Evolutionary conservation across 2,113 vertebrate genomes (phyloP), one percentile per base, ranked within the genome.

Genomic region (Albula goreensis): DNA sequence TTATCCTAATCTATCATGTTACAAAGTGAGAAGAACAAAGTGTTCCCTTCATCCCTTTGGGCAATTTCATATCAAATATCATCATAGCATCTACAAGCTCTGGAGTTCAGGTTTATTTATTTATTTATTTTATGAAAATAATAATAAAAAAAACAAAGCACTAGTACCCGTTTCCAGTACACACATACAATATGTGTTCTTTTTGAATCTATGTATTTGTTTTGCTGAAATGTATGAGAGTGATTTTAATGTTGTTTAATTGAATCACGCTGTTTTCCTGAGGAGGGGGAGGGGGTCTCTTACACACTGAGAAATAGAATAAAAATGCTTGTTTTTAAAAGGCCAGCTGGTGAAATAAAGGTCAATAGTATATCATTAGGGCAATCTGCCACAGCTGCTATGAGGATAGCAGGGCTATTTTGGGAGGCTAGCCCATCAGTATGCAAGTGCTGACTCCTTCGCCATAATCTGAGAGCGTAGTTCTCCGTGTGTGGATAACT

Each of bases 351-450:
- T 74, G 70, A 74, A 74, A 78, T 52, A 78, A 56, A 85, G 70
- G 83, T 85, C 83, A 57, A 15, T 41, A 57, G 74, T 48, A 78
- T 31, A 52, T 78, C 84, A 80, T 63, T 78, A 50, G 53, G 77
- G 12, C 17, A 8, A 50, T 5, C 6, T 49, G n/a, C 50, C 41
- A 57, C 56, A 11, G 19, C 12, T 17, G 31, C 50, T 22, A 52
- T 12, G 52, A 4, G 60, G 52, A 22, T 50, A 70, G 25, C 15
- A 79, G 51, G 25, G 53, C 78, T 80, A 41, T 80, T 80, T 78
- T 22, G 31, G 50, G 15, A 15, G 50, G 2, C 83, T 5, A 3
- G n/a, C 53, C 51, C 8, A 81, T 85, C 48, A 51, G 78, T 50
- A 85, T 85, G 57, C 56, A 60, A n/a, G 13, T 10, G 12, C 3